These are phyloP conservation scores for Tachina fera DNA, from an alignment of 2,888 invertebrate species.

Conservation along the genomic window DNA sequence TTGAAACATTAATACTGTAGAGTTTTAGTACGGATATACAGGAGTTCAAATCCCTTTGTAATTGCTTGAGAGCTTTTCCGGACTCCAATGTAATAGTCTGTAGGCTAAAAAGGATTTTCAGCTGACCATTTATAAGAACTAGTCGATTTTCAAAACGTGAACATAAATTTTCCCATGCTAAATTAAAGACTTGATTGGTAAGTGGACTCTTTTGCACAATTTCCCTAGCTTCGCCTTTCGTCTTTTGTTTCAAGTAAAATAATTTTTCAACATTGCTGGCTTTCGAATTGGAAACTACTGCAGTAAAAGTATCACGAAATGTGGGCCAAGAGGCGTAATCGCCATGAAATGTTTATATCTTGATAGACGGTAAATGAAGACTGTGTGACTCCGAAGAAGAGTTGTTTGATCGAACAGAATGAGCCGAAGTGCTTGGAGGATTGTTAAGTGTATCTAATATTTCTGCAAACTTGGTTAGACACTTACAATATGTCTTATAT, in stretches of 20 bases:
- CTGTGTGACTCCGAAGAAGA: neutral
- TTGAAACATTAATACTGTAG: constrained; percentile 12
- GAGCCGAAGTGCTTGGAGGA: neutral
- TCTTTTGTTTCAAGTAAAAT: constrained; percentile 1
- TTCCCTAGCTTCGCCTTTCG: constrained; percentile 19
- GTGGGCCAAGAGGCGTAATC: neutral
- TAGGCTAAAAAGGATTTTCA: constrained; percentile 31
- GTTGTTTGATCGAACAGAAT: neutral
- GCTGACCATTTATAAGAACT: constrained; percentile 34
- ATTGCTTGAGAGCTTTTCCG: constrained; percentile 2
- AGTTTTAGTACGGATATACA: constrained; percentile 1
- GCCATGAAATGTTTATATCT: neutral
- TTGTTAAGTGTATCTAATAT: neutral
- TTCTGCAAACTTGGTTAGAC: neutral
- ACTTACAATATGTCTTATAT: constrained; percentile 2
- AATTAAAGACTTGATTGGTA: constrained; percentile 14
- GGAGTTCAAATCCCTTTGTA: constrained; percentile 40
- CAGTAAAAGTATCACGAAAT: neutral
- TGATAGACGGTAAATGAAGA: constrained; percentile 9
- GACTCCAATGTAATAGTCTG: constrained; percentile 15
- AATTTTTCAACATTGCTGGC: constrained; percentile 5
- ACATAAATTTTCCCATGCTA: constrained; percentile 15
- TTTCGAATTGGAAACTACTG: neutral
- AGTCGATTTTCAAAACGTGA: constrained; percentile 41
- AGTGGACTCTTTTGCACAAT: constrained; percentile 32